Evolutionary conservation across 2,113 vertebrate species (phyloP), one percentile per base, ranked within the genome.

Genomic region (Podocnemis expansa): DNA sequence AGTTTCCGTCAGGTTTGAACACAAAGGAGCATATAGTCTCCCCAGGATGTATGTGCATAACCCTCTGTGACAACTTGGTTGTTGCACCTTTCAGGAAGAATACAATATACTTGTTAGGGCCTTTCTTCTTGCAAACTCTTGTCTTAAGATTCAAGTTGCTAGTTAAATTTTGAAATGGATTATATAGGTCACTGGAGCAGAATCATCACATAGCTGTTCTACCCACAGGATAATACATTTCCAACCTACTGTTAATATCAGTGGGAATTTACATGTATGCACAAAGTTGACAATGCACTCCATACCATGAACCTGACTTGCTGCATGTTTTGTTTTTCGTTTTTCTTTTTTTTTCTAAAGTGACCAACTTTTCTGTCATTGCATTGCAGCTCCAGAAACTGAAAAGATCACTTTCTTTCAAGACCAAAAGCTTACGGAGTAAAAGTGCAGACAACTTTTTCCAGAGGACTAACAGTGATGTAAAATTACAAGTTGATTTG

Each of bases 391-490:
- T 99, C 88, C 99, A 99, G 98, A 99, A 98, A 97, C 98, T 99
- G 95, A 99, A 99, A 95, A 98, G 99, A 87, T 99, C 99, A 0
- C 98, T 99, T 85, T 99, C 99, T 97, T 99, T 99, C 98, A 99
- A 99, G 98, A 99, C 99, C 81, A 99, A 99, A 98, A 99, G 98
- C 95, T 98, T 99, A 93, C 98, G 99, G 96, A 99, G 99, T 98
- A 99, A 99, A 98, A 99, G 99, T 3, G 99, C 99, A 0, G 99
- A 99, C 97, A 99, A 99, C 98, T 99, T 99, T 98, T 99, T 99
- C 98, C 99, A 98, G 93, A 96, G 98, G 76, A 98, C 97, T 80
- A 98, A 98, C 94, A 98, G 96, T 0, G 99, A 99, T 25, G 98
- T 97, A 96, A 99, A 99, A 94, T 94, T 98, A 76, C 98, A 96